Evolutionary conservation across 1,140 invertebrate species (phyloP).

Genomic region (Monomorium pharaonis): DNA sequence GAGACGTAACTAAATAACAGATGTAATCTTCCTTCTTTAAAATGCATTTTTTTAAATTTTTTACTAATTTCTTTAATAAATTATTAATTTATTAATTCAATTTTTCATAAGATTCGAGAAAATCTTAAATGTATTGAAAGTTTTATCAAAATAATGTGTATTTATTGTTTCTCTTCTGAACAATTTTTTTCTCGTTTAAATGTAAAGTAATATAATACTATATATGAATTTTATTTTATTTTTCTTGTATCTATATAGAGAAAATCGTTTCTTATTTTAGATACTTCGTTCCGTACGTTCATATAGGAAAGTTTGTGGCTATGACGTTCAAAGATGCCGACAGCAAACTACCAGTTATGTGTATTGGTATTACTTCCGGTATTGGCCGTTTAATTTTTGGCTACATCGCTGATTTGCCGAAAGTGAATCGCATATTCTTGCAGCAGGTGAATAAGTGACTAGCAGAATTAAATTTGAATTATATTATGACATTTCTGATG

Average conservation of each 20-base stretch:
- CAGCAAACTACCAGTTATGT: slow-evolving; percentile 92
- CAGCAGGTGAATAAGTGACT: slow-evolving; percentile 87
- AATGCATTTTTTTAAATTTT: no score
- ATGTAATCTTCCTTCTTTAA: no score
- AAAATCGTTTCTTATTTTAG: slow-evolving; percentile 62
- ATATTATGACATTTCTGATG: no score
- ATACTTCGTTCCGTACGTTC: slow-evolving; percentile 97
- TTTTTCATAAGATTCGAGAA: no score
- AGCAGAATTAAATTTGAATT: no score
- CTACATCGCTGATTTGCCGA: slow-evolving; percentile 92
- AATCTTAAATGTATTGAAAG: no score
- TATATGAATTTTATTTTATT: neutral
- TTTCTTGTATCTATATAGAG: neutral
- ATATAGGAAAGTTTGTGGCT: slow-evolving; percentile 93
- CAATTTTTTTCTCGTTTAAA: neutral
- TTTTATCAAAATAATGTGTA: no score
- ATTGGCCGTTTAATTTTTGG: slow-evolving; percentile 94
- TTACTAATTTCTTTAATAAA: no score
- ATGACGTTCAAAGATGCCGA: slow-evolving; percentile 88
- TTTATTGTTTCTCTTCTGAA: neutral
- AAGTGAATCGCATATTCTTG: slow-evolving; percentile 92
- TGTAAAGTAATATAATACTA: neutral
- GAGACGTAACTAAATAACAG: no score
- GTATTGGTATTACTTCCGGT: slow-evolving; percentile 94
- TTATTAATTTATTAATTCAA: no score